Evolutionary conservation across 2,888 invertebrate genomes (phyloP).

Genomic region (Drymonia ruficornis): DNA sequence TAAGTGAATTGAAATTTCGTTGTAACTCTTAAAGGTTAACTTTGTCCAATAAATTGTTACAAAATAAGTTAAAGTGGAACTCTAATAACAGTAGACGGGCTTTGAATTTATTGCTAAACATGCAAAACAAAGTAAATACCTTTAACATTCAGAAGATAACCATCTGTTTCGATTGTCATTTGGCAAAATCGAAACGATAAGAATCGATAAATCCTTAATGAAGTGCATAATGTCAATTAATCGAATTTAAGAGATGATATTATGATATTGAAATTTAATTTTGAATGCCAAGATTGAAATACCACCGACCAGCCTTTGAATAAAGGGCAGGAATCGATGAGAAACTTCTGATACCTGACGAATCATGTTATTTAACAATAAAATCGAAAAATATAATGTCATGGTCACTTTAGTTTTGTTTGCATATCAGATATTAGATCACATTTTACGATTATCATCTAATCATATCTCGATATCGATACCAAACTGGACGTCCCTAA

Average conservation of each 20-base stretch:
- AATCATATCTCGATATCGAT: slow-evolving; percentile 16
- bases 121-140: slow-evolving; percentile 26
- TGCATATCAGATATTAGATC: neutral
- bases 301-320: neutral
- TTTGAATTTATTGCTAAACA: slow-evolving; percentile 31
- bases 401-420: neutral
- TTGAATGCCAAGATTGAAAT: neutral
- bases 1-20: slow-evolving; percentile 48
- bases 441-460: too few relatives aligned
- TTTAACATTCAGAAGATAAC: slow-evolving; percentile 20
- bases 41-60: slow-evolving; percentile 55
- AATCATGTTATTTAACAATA: neutral
- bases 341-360: neutral
- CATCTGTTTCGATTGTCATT: slow-evolving; percentile 23
- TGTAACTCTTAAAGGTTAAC: slow-evolving; percentile 47
- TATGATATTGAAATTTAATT: neutral
- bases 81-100: slow-evolving; percentile 30
- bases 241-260: neutral
- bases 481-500: slow-evolving; percentile 12
- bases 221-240: neutral
- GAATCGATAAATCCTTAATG: neutral
- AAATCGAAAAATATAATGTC: neutral
- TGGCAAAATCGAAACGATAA: neutral
- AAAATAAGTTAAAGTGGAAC: slow-evolving; percentile 46
- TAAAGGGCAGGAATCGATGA: neutral